These are phyloP conservation scores for Orthonevra nobilis DNA, from an alignment of 2,888 invertebrate genomes.

Conservation along the genomic window DNA sequence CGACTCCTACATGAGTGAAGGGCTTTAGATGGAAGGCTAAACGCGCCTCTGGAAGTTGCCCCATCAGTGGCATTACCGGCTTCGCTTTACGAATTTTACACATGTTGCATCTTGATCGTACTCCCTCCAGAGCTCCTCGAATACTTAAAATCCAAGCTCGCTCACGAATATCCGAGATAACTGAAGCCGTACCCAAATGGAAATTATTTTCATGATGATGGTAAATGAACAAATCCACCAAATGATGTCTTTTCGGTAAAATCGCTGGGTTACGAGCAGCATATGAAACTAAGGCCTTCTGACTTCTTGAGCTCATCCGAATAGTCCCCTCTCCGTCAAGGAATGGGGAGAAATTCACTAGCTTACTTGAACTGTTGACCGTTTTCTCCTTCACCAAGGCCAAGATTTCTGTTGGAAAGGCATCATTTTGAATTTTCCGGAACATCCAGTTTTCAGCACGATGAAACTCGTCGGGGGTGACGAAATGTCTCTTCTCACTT, in stretches of 20 bases:
- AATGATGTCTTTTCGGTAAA: background rate
- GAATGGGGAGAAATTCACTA: constrained; percentile 1
- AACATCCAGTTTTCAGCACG: no score
- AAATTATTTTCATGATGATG: background rate
- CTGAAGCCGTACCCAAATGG: background rate
- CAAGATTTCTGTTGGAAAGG: background rate
- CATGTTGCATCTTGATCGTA: no score
- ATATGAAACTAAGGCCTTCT: background rate
- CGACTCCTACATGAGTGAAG: no score
- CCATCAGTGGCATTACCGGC: no score
- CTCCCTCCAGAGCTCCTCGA: no score
- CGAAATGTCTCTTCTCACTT: background rate
- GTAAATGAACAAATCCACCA: background rate
- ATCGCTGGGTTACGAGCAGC: background rate
- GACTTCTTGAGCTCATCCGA: background rate
- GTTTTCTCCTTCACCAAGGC: background rate
- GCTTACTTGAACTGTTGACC: background rate
- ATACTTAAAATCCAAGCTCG: no score
- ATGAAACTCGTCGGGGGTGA: no score
- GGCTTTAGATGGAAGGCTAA: no score
- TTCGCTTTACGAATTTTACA: no score
- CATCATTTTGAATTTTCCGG: background rate
- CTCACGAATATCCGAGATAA: no score
- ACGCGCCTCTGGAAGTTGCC: no score
- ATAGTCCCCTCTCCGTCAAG: constrained; percentile 1